Evolutionary conservation across 1,140 invertebrate genomes (phyloP), one percentile per base, ranked within the genome.

Genomic region (Drosophila jambulina): DNA sequence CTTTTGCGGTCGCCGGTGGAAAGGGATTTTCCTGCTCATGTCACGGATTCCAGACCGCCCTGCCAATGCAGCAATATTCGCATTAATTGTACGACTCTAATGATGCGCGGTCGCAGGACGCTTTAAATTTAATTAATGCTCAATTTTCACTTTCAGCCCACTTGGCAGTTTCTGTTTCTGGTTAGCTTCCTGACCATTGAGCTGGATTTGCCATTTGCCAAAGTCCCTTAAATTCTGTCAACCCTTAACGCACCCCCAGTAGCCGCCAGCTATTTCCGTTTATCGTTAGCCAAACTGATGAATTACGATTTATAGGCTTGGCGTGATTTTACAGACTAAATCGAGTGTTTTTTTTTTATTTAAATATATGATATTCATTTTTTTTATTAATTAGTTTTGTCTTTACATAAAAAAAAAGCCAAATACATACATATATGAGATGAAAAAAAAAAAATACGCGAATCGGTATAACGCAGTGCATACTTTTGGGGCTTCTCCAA

Each of bases 61-160:
- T 3, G 36, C 5, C 17, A 19, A 36, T 65, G 51, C 76, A 75
- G 68, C 83, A 80, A 83, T 83, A 80, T 68, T 68, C 63, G 29
- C 72, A 83, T 74, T 88, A 83, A 80, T 87, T 87, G 76, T 75
- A 64, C 76, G 57, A 69, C 84, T 83, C 84, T 87, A 87, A 87
- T 88, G 83, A 87, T 80, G 80, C 80, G 68, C 77, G 69, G 75
- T 83, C 71, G 60, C 61, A 57, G 61, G 59, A 65, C 84, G 54
- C 72, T 88, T 88, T 83, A 75, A 80, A 80, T 87, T 83, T 83
- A 87, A 87, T 87, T 87, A 87, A 87, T 88, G 77, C 59, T 56
- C 77, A 70, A 87, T 87, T 87, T 88, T 78, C 77, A 64, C 84
- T 75, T 88, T 82, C 71, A 75, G 84, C 64, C 64, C 80, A 80